Conservation (phyloP, 2,113 vertebrate genomes). For the Amblyopsis rosae region DNA sequence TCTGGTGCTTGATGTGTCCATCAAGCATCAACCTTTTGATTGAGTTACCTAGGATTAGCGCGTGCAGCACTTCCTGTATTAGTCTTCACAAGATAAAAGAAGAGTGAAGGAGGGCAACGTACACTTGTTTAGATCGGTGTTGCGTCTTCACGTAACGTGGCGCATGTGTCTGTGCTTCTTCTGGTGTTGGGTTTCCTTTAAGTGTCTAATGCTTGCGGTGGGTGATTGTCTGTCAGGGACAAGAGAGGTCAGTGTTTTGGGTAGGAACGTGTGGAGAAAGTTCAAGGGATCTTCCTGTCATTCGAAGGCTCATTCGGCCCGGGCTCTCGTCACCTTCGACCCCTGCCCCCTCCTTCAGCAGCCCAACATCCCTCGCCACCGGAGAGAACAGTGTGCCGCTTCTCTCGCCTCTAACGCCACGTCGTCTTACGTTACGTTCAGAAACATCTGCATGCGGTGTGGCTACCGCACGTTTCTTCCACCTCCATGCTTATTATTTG, state of each 20-base stretch:
- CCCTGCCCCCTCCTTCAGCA: slow-evolving; percentile 20
- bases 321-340: slow-evolving; percentile 62
- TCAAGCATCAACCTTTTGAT: slow-evolving; percentile 58
- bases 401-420: neutral
- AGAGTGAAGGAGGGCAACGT: slow-evolving; percentile 24
- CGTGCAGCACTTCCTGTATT: slow-evolving; percentile 34
- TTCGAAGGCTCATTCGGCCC: slow-evolving; percentile 63
- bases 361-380: slow-evolving; percentile 19
- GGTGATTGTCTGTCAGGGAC: slow-evolving; percentile 65
- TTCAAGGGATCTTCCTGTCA: slow-evolving; percentile 76
- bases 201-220: slow-evolving; percentile 79
- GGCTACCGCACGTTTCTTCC: too few relatives aligned
- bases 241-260: slow-evolving; percentile 76
- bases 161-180: slow-evolving; percentile 67
- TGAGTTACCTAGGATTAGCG: slow-evolving; percentile 58
- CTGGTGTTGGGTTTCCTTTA: slow-evolving; percentile 76
- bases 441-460: too few relatives aligned
- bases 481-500: too few relatives aligned
- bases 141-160: slow-evolving; percentile 72
- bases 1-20: slow-evolving; percentile 58
- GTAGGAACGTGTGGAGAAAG: slow-evolving; percentile 68
- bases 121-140: slow-evolving; percentile 60
- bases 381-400: neutral
- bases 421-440: neutral
- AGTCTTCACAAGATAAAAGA: slow-evolving; percentile 55